Conservation (phyloP, 2,888 invertebrate species). For the Galeopsomyia nigrocyanea region DNA sequence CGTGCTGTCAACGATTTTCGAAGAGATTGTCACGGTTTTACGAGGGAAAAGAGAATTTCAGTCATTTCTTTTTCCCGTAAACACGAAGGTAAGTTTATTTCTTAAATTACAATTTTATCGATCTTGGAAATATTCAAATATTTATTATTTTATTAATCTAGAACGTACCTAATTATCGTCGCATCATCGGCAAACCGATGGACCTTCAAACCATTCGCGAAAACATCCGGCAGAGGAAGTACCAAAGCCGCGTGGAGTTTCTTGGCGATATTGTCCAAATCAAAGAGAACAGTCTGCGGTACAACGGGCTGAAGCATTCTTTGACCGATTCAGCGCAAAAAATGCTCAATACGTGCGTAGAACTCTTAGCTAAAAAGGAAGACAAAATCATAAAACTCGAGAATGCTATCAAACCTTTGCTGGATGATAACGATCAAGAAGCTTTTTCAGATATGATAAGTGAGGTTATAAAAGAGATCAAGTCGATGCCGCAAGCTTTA, state of each 20-base stretch:
- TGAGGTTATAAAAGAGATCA: constrained; percentile 89
- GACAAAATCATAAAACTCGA: constrained; percentile 95
- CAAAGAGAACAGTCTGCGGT: constrained; percentile 92
- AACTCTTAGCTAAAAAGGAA: constrained; percentile 91
- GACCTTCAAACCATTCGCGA: constrained; percentile 96
- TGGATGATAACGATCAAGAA: constrained; percentile 97
- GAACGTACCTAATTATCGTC: constrained; percentile 91
- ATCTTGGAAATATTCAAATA: no score
- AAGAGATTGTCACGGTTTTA: constrained; percentile 93
- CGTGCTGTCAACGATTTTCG: constrained; percentile 91
- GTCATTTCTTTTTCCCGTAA: constrained; percentile 95
- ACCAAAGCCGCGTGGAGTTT: constrained; percentile 96
- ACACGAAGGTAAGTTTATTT: constrained; percentile 78
- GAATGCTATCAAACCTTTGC: constrained; percentile 97
- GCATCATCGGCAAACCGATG: constrained; percentile 93
- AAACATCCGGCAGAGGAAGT: constrained; percentile 88
- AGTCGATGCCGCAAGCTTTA: constrained; percentile 91
- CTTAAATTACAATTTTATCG: no score
- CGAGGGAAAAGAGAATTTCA: constrained; percentile 92
- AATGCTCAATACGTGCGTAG: constrained; percentile 90
- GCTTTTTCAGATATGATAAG: constrained; percentile 94
- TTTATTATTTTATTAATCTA: no score
- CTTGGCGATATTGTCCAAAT: constrained; percentile 96
- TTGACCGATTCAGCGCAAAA: constrained; percentile 88
- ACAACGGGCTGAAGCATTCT: constrained; percentile 90